phyloP scores from a whole-genome alignment of 64 coral and sea anemone species.

The Montipora foliosa region DNA sequence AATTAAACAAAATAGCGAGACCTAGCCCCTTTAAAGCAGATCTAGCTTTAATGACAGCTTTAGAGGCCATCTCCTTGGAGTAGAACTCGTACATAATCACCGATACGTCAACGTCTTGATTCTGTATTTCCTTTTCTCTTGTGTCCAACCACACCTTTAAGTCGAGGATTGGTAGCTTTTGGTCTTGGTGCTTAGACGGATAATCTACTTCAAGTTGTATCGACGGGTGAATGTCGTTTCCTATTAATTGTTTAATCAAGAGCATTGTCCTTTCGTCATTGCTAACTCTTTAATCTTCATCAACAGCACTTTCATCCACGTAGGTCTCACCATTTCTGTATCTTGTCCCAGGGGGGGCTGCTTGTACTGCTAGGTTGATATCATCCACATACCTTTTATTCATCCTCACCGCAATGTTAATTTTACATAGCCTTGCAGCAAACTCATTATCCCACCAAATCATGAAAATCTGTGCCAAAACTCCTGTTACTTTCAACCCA shows the following conservation, averaged over 20 bases:
- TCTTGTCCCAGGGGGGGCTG: neutral
- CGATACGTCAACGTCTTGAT: neutral
- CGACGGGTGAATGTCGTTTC: constrained; percentile 37
- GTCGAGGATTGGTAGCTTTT: constrained; percentile 67
- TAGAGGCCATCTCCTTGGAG: constrained; percentile 34
- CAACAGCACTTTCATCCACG: neutral
- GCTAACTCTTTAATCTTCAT: neutral
- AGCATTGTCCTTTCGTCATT: constrained; percentile 36
- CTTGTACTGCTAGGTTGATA: constrained; percentile 2
- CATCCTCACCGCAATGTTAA: neutral
- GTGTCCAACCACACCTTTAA: constrained; percentile 65
- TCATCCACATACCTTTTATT: constrained; percentile 23
- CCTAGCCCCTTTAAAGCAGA: too few relatives aligned
- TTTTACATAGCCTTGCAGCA: neutral
- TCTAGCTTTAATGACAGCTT: too few relatives aligned
- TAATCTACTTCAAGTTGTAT: constrained; percentile 52
- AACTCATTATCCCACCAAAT: constrained; percentile 29
- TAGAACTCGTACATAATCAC: constrained; percentile 52
- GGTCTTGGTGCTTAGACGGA: constrained; percentile 20
- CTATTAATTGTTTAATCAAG: constrained; percentile 25
- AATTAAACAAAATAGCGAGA: too few relatives aligned
- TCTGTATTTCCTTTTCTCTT: neutral
- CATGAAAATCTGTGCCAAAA: too few relatives aligned
- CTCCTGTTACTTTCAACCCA: neutral
- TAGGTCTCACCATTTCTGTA: neutral